Percentiles rank a stretch among this genome's conserved stretches.
Conservation (phyloP, 2,113 vertebrate species). For the Solea senegalensis region DNA sequence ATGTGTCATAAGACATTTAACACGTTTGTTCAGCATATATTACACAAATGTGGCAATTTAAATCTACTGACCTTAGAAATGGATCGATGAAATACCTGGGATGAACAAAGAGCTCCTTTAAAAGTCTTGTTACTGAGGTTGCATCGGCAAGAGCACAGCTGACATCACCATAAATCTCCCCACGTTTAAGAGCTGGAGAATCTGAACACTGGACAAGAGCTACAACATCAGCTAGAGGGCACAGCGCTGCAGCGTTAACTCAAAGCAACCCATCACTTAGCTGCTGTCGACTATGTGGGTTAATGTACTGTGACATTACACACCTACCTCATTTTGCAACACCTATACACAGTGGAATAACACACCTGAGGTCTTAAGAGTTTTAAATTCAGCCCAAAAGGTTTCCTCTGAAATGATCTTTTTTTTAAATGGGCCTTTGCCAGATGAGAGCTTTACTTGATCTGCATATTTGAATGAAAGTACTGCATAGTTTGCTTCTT, state of each 20-base stretch:
- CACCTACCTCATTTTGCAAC: constrained; percentile 21
- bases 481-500: not conserved
- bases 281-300: constrained; percentile 21
- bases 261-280: constrained; percentile 32
- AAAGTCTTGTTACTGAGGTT: constrained; percentile 5
- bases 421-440: constrained; percentile 2
- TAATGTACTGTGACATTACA: constrained; percentile 53
- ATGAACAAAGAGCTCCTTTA: not conserved
- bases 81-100: not conserved
- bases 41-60: no score
- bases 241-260: constrained; percentile 9
- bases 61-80: not conserved
- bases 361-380: constrained; percentile 23
- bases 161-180: constrained; percentile 51
- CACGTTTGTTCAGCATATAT: no score
- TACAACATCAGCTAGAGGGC: constrained; percentile 55
- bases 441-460: not conserved
- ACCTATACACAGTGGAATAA: constrained; percentile 18
- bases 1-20: no score
- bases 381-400: constrained; percentile 20
- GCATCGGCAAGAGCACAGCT: constrained; percentile 29
- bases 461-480: constrained; percentile 17
- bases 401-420: constrained; percentile 16
- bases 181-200: constrained; percentile 44
- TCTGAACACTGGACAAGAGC: constrained; percentile 45